These are phyloP conservation scores for Anneissia japonica DNA, from an alignment of 35 echinoderm and acorn worm genomes.

Conservation along the genomic window DNA sequence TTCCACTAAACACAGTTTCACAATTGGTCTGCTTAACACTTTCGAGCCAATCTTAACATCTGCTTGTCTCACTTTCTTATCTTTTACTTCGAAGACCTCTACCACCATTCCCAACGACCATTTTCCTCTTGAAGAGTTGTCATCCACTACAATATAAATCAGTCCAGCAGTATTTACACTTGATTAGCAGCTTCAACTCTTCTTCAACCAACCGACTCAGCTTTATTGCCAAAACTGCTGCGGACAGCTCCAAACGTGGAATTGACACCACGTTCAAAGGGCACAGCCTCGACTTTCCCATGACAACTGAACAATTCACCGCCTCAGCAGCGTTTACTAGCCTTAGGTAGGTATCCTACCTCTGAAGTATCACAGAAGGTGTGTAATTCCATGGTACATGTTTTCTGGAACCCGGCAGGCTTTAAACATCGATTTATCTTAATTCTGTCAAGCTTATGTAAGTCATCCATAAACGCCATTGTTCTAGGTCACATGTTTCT, in stretches of 20 bases:
- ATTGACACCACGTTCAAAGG: slow-evolving; percentile 39
- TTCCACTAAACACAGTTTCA: too few species aligned
- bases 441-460: neutral
- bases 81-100: too few species aligned
- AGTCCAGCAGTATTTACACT: too few species aligned
- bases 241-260: slow-evolving; percentile 38
- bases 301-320: slow-evolving; percentile 6
- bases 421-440: slow-evolving; percentile 23
- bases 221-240: slow-evolving; percentile 40
- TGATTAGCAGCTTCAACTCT: slow-evolving; percentile 18
- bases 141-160: too few species aligned
- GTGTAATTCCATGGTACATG: neutral
- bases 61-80: too few species aligned
- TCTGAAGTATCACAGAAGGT: slow-evolving; percentile 48
- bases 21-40: too few species aligned
- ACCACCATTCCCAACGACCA: too few species aligned
- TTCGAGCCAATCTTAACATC: too few species aligned
- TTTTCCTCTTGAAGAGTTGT: too few species aligned
- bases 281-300: slow-evolving; percentile 14
- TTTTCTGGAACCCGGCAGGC: neutral
- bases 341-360: slow-evolving; percentile 27
- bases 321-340: neutral
- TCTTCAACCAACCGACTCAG: slow-evolving; percentile 2
- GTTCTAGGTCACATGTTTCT: neutral
- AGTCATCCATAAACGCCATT: slow-evolving; percentile 32